Evolutionary conservation across 2,888 invertebrate species (phyloP).

Genomic region (Unio pictorum): DNA sequence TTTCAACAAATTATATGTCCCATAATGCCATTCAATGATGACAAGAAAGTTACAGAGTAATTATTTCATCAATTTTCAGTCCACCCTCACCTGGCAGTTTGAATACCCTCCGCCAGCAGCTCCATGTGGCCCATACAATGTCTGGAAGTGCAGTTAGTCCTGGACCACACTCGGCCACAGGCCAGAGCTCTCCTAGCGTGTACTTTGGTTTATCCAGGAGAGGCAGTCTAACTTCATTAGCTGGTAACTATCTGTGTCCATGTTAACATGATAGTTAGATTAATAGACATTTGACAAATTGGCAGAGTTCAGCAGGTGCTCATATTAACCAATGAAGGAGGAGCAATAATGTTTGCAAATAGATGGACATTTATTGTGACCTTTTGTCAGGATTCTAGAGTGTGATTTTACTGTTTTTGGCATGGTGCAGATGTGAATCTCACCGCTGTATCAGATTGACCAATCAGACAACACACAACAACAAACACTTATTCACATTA

Average conservation of each 20-base stretch:
- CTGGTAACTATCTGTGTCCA: conserved; percentile 31
- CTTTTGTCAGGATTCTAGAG: no score
- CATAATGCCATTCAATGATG: no score
- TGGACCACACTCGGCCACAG: conserved; percentile 61
- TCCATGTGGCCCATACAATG: conserved; percentile 55
- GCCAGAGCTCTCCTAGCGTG: conserved; percentile 66
- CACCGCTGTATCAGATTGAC: no score
- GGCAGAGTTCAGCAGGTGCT: not conserved
- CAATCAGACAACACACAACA: no score
- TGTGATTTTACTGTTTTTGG: no score
- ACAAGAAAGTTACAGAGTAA: not conserved
- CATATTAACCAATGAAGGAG: no score
- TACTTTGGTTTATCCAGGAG: conserved; percentile 64
- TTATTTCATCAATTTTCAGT: conserved; percentile 25
- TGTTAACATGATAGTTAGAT: not conserved
- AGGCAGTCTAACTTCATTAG: conserved; percentile 63
- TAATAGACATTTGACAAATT: not conserved
- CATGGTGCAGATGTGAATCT: no score
- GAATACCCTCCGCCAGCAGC: conserved; percentile 59
- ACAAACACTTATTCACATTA: no score
- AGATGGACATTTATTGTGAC: no score
- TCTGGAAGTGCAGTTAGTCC: conserved; percentile 53
- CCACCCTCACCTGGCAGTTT: conserved; percentile 60
- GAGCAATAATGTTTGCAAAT: no score
- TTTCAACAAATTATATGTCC: no score